Evolutionary conservation across 2,797 vertebrate species (phyloP).

Genomic region (Masticophis lateralis): DNA sequence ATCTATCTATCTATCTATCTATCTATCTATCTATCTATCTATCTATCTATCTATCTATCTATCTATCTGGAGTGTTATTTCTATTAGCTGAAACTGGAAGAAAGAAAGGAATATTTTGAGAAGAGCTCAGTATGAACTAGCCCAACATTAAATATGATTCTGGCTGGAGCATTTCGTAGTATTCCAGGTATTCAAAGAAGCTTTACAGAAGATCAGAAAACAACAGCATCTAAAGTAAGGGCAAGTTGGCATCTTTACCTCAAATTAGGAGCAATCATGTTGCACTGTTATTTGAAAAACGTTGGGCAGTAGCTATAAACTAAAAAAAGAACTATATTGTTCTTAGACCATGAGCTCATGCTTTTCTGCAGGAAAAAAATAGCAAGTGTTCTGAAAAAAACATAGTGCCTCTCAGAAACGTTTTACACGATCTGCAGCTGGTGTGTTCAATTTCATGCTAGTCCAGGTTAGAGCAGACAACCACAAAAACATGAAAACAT

Average conservation of each 20-base stretch:
- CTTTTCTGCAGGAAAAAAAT: neutral
- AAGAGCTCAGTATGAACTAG: neutral
- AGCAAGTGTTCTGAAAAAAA: neutral
- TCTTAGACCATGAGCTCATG: neutral
- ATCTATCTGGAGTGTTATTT: neutral
- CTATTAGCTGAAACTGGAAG: fast-evolving
- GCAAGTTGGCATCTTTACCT: conserved; percentile 28
- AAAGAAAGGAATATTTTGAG: conserved; percentile 15
- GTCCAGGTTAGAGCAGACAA: neutral
- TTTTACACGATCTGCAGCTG: neutral
- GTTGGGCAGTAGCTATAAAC: conserved; percentile 4
- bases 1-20: too few relatives aligned
- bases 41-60: too few relatives aligned
- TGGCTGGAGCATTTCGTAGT: neutral
- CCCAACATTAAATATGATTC: neutral
- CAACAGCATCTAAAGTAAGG: conserved; percentile 11
- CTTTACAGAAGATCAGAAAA: conserved; percentile 32
- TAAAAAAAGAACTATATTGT: neutral
- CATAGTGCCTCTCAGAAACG: neutral
- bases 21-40: too few relatives aligned
- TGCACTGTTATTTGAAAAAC: conserved; percentile 43
- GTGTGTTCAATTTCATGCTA: neutral
- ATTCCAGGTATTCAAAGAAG: conserved; percentile 7
- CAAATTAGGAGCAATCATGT: conserved; percentile 27
- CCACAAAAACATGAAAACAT: neutral